These are phyloP conservation scores for Actinopyga echinites DNA, from an alignment of 53 echinoderm and acorn worm genomes.

Conservation along the genomic window DNA sequence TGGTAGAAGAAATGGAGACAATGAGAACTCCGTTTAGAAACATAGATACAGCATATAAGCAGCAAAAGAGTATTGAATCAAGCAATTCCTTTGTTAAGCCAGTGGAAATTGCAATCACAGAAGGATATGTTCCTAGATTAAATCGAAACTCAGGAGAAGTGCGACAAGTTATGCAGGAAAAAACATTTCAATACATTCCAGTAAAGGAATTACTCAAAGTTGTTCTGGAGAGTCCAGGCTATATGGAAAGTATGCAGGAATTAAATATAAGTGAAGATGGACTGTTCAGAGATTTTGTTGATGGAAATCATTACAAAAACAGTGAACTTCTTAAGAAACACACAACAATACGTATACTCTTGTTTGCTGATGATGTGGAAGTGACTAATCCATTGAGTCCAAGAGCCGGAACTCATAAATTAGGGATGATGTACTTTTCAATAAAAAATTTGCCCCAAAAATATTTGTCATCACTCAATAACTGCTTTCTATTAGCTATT, in stretches of 20 bases:
- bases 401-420: conserved; percentile 45
- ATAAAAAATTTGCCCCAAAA: conserved; percentile 33
- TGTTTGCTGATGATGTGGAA: conserved; percentile 56
- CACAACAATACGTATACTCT: background rate
- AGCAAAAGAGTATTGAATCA: background rate
- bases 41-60: conserved; percentile 3
- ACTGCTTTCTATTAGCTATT: conserved; percentile 45
- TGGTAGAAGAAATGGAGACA: background rate
- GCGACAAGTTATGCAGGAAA: background rate
- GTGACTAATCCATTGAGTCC: conserved; percentile 49
- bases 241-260: conserved; percentile 26
- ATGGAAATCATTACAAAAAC: conserved; percentile 7
- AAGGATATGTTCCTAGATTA: background rate
- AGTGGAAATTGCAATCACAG: conserved; percentile 6
- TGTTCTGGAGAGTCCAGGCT: conserved; percentile 43
- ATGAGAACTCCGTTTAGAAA: conserved; percentile 12
- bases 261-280: conserved; percentile 19
- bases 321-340: background rate
- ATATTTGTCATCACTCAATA: conserved; percentile 46
- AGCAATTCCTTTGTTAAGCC: conserved; percentile 17
- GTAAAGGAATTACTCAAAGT: conserved; percentile 31
- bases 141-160: background rate
- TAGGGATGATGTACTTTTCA: conserved; percentile 26
- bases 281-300: conserved; percentile 9
- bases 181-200: conserved; percentile 48